Conservation (phyloP, 1,140 invertebrate species). For the Aphis gossypii region DNA sequence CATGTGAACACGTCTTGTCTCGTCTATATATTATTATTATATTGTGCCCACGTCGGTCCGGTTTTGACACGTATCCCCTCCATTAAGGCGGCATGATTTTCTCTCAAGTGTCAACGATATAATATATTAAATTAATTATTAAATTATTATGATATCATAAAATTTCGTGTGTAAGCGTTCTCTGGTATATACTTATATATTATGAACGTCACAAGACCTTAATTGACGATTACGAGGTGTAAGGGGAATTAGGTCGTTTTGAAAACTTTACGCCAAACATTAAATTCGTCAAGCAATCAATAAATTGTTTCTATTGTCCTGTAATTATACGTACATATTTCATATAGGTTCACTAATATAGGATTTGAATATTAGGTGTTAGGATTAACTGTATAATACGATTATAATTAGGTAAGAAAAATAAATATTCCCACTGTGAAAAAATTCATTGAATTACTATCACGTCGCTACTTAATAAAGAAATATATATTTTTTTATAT, state of each 20-base stretch:
- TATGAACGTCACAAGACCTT: background rate
- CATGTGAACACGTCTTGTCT: background rate
- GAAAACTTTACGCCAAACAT: background rate
- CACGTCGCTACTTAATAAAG: no score
- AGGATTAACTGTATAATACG: no score
- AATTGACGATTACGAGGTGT: background rate
- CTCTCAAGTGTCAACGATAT: background rate
- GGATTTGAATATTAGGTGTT: background rate
- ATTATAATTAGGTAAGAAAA: background rate
- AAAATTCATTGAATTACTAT: background rate
- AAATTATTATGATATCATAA: background rate
- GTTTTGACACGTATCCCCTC: background rate
- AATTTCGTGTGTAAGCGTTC: background rate
- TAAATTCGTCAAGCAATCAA: background rate
- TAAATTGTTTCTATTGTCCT: background rate
- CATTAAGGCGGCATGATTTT: background rate
- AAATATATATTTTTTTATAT: no score
- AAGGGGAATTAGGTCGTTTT: background rate
- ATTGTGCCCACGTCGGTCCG: background rate
- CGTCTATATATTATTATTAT: background rate
- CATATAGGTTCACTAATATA: no score
- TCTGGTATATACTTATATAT: background rate
- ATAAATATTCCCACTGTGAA: background rate
- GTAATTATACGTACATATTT: background rate
- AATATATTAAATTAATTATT: conserved; percentile 14